Conservation (phyloP, 1,140 invertebrate genomes). For the Drosophila pruinosa region DNA sequence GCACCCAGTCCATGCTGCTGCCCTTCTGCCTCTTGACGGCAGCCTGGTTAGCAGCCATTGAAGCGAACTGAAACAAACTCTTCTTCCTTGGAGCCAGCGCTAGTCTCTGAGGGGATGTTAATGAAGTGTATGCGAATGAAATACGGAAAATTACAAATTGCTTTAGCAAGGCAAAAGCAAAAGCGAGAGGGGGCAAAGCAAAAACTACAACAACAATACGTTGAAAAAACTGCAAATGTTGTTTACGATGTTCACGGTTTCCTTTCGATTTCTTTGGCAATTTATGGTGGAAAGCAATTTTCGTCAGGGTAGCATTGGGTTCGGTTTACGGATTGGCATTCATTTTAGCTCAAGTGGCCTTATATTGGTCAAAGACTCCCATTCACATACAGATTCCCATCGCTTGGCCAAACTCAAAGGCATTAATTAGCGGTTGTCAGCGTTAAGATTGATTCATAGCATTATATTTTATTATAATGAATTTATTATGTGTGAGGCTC, state of each 20-base stretch:
- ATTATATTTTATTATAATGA: background rate
- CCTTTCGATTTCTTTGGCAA: conserved; percentile 80
- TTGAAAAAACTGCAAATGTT: conserved; percentile 69
- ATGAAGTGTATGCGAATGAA: conserved; percentile 81
- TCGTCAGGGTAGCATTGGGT: conserved; percentile 16
- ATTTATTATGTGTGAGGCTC: background rate
- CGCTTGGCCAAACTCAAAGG: background rate
- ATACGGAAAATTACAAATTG: conserved; percentile 81
- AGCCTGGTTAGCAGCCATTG: conserved; percentile 59
- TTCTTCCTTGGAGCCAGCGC: conserved; percentile 30
- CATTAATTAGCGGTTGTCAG: conserved; percentile 27
- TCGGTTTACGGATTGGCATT: conserved; percentile 15
- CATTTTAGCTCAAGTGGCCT: conserved; percentile 57
- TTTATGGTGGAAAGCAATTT: conserved; percentile 67
- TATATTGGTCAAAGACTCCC: conserved; percentile 54
- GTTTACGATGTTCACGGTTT: conserved; percentile 81
- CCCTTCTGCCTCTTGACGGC: conserved; percentile 7
- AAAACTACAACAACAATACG: conserved; percentile 15
- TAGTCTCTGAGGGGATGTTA: conserved; percentile 52
- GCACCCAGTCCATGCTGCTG: background rate
- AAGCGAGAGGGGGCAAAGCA: too few species aligned
- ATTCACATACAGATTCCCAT: conserved; percentile 2
- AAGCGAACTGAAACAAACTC: conserved; percentile 67
- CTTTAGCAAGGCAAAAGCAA: conserved; percentile 32
- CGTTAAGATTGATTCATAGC: conserved; percentile 20